Conservation (phyloP, 2,797 vertebrate species). For the Bovichtus diacanthus region DNA sequence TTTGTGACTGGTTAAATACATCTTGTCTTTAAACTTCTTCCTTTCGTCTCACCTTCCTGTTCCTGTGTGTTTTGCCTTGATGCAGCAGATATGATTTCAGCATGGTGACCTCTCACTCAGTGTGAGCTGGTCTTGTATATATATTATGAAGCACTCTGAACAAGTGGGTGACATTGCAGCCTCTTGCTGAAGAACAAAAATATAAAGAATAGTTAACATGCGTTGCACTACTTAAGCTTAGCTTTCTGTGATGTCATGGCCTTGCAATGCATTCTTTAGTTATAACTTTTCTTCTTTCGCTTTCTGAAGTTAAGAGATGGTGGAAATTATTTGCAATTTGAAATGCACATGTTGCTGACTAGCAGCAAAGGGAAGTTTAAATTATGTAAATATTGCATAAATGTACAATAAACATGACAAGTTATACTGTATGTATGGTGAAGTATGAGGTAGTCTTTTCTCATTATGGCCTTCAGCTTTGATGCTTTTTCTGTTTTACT, state of each 20-base stretch:
- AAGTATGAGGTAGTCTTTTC: conserved; percentile 20
- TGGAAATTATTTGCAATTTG: conserved; percentile 31
- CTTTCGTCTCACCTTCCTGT: conserved; percentile 26
- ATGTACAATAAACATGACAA: conserved; percentile 61
- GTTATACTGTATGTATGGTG: conserved; percentile 37
- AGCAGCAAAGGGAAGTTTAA: conserved; percentile 40
- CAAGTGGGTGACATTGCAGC: not conserved
- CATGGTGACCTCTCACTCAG: not conserved
- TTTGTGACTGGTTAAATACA: conserved; percentile 37
- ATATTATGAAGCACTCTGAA: not conserved
- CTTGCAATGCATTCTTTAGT: conserved; percentile 19
- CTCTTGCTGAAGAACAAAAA: not conserved
- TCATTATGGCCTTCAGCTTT: conserved; percentile 60
- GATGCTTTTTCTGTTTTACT: conserved; percentile 15
- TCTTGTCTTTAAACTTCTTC: conserved; percentile 15
- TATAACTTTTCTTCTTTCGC: conserved; percentile 14
- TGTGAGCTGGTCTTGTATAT: conserved; percentile 8
- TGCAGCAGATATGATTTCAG: conserved; percentile 15
- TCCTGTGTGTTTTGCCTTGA: conserved; percentile 40
- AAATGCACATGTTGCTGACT: not conserved
- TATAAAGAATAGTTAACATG: not conserved
- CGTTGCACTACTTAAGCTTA: not conserved
- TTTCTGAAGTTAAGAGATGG: conserved; percentile 23
- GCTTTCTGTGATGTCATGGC: conserved; percentile 16
- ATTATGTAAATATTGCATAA: conserved; percentile 74